Base-by-base conservation (phyloP, 2,888 invertebrate genomes). In the Tolmerus cingulatus region DNA sequence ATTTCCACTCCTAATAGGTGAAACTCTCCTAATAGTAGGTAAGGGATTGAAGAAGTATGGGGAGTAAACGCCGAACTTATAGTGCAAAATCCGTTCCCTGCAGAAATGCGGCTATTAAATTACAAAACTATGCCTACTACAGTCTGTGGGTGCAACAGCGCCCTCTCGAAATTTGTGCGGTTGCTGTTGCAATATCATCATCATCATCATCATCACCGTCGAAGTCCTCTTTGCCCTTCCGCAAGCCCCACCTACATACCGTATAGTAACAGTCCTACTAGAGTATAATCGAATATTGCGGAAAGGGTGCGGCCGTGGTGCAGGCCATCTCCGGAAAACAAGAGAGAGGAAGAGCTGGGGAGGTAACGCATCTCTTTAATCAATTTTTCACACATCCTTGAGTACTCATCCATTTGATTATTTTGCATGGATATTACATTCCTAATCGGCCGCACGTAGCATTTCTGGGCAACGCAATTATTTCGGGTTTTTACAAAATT, bases 341-440 rank as follows among this genome's bases (percentile, higher is more conserved):
- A 2, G 57, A 1, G 23, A 23, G n/a, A 5, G 1, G 34, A 1
- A 23, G n/a, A 1, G 19, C 19, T 1, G 19, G 57, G 23, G 27
- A 7, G 34, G 34, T 14, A 85, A 85, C 74, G 85, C 85, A 85
- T 74, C 85, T 74, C 74, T 85, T 85, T 85, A 76, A 86, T 86
- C 86, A 86, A 86, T 86, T 86, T 86, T 74, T 86, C 86, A 86
- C 86, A 77, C 86, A 55, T 86, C 86, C 55, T 1, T 86, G 86
- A 86, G 86, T 86, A 37, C 86, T 86, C 55, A 86, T 86, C 51
- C 86, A 86, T 86, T 86, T 86, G 86, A 76, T 86, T 55, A 86
- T 37, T 86, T 86, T 34, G 37, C 82, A 82, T 86, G 86, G 77
- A 46, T 86, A 86, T 76, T 86, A 86, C 76, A 76, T 76, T 86